Evolutionary conservation across 2,113 vertebrate genomes (phyloP).

Genomic region (Vulpes vulpes): DNA sequence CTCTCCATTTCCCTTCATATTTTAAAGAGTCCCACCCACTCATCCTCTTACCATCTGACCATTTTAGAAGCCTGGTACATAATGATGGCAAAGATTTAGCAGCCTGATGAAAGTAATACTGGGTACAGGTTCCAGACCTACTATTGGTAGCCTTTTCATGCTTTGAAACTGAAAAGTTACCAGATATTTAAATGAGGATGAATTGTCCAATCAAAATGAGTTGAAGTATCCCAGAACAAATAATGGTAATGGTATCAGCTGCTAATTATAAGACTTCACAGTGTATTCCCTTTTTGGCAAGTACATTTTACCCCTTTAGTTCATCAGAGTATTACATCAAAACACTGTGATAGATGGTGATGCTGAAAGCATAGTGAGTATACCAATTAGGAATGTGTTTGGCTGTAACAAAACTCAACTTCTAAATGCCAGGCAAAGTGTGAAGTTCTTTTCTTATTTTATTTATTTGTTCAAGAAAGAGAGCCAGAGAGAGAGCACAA

Average conservation of each 20-base stretch:
- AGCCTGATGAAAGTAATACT: constrained; percentile 11
- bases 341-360: not conserved
- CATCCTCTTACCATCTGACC: not conserved
- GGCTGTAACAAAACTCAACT: constrained; percentile 27
- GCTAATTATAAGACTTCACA: constrained; percentile 29
- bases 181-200: not conserved
- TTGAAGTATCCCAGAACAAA: constrained; percentile 15
- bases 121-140: not conserved
- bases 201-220: constrained; percentile 39
- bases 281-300: not conserved
- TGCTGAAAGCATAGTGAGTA: constrained; percentile 8
- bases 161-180: constrained; percentile 55
- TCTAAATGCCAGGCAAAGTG: not conserved
- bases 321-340: constrained; percentile 21
- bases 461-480: not conserved
- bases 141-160: not conserved
- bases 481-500: not conserved
- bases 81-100: not conserved
- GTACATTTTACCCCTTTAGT: constrained; percentile 42
- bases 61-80: not conserved
- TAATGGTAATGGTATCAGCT: constrained; percentile 25
- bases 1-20: constrained; percentile 22
- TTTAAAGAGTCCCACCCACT: not conserved
- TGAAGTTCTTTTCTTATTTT: not conserved
- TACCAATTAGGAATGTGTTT: constrained; percentile 46